Evolutionary conservation across 2,888 invertebrate species (phyloP).

Genomic region (Alloscopus bannaensis): DNA sequence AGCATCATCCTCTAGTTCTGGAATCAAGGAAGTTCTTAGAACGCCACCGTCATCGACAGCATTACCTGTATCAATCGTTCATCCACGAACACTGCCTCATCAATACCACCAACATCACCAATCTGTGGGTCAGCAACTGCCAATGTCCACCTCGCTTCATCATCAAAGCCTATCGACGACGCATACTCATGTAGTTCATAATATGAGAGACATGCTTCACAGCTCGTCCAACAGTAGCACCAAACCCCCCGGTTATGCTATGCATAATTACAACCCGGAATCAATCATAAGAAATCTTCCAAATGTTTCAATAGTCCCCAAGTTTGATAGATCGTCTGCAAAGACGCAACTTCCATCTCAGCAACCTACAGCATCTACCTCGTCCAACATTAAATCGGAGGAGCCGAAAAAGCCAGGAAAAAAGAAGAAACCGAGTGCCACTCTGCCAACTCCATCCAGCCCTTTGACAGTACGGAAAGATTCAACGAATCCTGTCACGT

Average conservation of each 20-base stretch:
- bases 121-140: slow-evolving; percentile 19
- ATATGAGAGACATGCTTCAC: slow-evolving; percentile 37
- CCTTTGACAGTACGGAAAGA: slow-evolving; percentile 72
- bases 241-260: slow-evolving; percentile 26
- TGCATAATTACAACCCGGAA: slow-evolving; percentile 59
- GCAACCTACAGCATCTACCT: slow-evolving; percentile 22
- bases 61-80: slow-evolving; percentile 69
- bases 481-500: slow-evolving; percentile 68
- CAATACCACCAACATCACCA: slow-evolving; percentile 34
- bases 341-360: slow-evolving; percentile 47
- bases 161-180: slow-evolving; percentile 16
- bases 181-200: slow-evolving; percentile 16
- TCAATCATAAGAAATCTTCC: slow-evolving; percentile 71
- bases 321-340: slow-evolving; percentile 70
- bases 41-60: slow-evolving; percentile 28
- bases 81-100: slow-evolving; percentile 60
- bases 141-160: slow-evolving; percentile 12
- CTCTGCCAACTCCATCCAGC: slow-evolving; percentile 69
- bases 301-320: slow-evolving; percentile 73
- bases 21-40: slow-evolving; percentile 30
- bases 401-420: slow-evolving; percentile 59
- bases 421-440: slow-evolving; percentile 63
- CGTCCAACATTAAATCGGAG: slow-evolving; percentile 34
- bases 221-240: slow-evolving; percentile 35
- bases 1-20: slow-evolving; percentile 3